Evolutionary conservation across 2,888 invertebrate species (phyloP).

Genomic region (Parthenolecanium corni): DNA sequence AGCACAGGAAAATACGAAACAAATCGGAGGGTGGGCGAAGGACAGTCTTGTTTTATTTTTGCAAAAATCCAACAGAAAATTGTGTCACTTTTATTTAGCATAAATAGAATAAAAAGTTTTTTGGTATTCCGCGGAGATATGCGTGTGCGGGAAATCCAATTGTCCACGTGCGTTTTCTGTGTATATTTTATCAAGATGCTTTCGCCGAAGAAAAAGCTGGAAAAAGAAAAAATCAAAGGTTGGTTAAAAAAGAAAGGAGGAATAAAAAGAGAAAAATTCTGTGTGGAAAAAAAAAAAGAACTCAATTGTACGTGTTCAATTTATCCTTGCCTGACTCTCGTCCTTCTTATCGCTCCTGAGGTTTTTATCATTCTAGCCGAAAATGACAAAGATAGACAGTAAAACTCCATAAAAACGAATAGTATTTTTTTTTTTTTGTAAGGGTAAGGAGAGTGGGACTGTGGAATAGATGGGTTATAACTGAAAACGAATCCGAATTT

Average conservation of each 20-base stretch:
- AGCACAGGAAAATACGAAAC: not conserved
- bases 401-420: conserved; percentile 29
- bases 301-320: conserved; percentile 26
- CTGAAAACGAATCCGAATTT: conserved; percentile 26
- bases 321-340: conserved; percentile 2
- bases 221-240: not conserved
- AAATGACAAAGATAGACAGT: conserved; percentile 28
- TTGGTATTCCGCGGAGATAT: conserved; percentile 27
- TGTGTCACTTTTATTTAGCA: conserved; percentile 28
- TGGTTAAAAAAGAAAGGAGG: not conserved
- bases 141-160: conserved; percentile 21
- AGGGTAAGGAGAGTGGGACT: too few relatives aligned
- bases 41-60: conserved; percentile 22
- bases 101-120: conserved; percentile 27
- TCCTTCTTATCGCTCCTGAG: conserved; percentile 4
- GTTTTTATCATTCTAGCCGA: conserved; percentile 23
- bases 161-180: conserved; percentile 26
- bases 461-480: conserved; percentile 3
- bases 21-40: not conserved
- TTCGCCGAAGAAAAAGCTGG: not conserved
- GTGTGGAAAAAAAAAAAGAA: not conserved
- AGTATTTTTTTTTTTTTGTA: conserved; percentile 9
- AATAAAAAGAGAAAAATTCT: conserved; percentile 9
- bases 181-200: conserved; percentile 21
- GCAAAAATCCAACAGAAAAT: conserved; percentile 21